Evolutionary conservation across 1,140 invertebrate genomes (phyloP).

Genomic region (Drosophila tani): DNA sequence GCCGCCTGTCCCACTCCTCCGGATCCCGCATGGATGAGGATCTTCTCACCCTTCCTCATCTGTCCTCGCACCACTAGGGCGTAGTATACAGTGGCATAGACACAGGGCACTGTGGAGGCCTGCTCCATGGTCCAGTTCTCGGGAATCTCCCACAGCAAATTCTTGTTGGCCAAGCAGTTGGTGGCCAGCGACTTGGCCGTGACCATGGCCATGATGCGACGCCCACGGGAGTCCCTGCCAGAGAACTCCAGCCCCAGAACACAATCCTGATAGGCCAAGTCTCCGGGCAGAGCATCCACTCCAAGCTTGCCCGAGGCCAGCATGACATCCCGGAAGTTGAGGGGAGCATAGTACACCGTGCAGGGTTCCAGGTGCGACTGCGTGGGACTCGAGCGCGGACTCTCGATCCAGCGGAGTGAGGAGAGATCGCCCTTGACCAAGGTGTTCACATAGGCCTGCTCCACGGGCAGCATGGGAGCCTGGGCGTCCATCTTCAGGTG

Average conservation of each 20-base stretch:
- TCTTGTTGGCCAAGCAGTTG: slow-evolving; percentile 92
- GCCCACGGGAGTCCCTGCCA: slow-evolving; percentile 91
- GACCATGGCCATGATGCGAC: slow-evolving; percentile 97
- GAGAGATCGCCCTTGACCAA: slow-evolving; percentile 94
- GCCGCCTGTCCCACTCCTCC: slow-evolving; percentile 98
- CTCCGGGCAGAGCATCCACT: slow-evolving; percentile 96
- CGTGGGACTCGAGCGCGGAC: slow-evolving; percentile 86
- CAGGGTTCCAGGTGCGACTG: slow-evolving; percentile 88
- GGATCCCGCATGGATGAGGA: slow-evolving; percentile 98
- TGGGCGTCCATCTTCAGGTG: slow-evolving; percentile 90
- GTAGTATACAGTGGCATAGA: slow-evolving; percentile 96
- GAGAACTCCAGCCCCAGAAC: slow-evolving; percentile 98
- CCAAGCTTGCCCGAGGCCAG: slow-evolving; percentile 97
- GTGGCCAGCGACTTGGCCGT: slow-evolving; percentile 95
- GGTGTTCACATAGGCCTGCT: slow-evolving; percentile 97
- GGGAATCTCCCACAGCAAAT: slow-evolving; percentile 96
- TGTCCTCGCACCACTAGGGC: slow-evolving; percentile 94
- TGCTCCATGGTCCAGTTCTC: slow-evolving; percentile 94
- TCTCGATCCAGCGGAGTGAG: slow-evolving; percentile 97
- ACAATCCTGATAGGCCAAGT: slow-evolving; percentile 94
- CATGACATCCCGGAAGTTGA: slow-evolving; percentile 99
- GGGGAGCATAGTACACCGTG: slow-evolving; percentile 95
- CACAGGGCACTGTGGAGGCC: slow-evolving; percentile 97
- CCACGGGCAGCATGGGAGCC: slow-evolving; percentile 88
- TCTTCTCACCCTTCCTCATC: slow-evolving; percentile 92